Conservation (phyloP, 2,113 vertebrate species). For the Psilopogon haemacephalus region DNA sequence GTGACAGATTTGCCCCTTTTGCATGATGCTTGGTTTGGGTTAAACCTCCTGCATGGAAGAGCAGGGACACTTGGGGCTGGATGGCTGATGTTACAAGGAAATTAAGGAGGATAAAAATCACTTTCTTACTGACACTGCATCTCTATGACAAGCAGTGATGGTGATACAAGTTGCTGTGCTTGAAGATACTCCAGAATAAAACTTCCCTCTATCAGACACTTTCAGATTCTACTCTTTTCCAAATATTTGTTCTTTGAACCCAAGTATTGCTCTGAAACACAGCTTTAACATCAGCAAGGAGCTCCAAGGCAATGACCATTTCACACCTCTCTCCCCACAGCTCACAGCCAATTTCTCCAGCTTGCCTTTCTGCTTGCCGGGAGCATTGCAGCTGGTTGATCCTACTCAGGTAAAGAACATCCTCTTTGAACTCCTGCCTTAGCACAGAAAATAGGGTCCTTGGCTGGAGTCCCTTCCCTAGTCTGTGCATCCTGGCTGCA, state of each 20-base stretch:
- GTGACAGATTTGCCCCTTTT: neutral
- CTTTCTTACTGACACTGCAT: neutral
- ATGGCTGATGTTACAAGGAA: neutral
- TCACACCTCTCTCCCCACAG: accelerated
- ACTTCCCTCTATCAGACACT: neutral
- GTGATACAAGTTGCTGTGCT: accelerated
- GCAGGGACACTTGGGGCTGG: neutral
- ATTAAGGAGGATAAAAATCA: neutral
- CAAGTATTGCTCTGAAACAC: neutral
- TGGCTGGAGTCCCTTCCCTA: neutral
- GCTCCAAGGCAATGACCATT: neutral
- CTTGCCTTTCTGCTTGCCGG: neutral
- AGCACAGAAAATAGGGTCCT: neutral
- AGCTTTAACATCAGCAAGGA: neutral
- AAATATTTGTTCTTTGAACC: neutral
- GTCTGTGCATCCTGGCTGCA: neutral
- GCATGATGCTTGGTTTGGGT: neutral
- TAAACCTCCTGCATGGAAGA: neutral
- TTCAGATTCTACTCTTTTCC: neutral
- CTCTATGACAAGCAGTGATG: neutral
- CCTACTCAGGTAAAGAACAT: neutral
- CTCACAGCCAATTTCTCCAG: neutral
- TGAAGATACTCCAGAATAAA: neutral
- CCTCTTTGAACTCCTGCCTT: neutral
- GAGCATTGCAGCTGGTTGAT: neutral